A percentile compares a stretch with the other conserved stretches of the same genome.
phyloP scores from a whole-genome alignment of 2,113 vertebrate species.

The cat (Felis catus) region DNA sequence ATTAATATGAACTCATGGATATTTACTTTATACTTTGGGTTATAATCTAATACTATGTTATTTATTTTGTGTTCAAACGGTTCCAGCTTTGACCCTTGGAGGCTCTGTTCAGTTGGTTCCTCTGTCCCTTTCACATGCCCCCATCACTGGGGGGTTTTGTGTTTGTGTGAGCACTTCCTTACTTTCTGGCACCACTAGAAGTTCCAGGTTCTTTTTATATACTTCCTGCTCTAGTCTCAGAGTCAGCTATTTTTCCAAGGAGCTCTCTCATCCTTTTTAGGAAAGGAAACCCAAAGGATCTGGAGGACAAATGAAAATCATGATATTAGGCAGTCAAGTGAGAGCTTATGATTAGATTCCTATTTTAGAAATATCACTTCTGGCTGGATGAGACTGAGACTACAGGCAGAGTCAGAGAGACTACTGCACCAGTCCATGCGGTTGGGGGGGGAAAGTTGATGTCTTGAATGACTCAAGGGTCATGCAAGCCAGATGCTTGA shows the following conservation, averaged over 20 bases:
- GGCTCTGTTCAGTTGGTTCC: not conserved
- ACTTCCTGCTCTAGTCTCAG: not conserved
- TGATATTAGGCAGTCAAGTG: not conserved
- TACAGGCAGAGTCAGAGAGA: not conserved
- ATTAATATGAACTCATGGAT: not conserved
- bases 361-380: constrained; percentile 16
- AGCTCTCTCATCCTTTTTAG: not conserved
- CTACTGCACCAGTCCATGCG: not conserved
- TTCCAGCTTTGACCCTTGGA: not conserved
- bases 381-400: not conserved
- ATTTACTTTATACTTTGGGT: constrained; percentile 45
- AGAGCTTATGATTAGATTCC: not conserved
- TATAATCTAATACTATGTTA: not conserved
- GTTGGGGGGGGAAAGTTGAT: not conserved
- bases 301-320: constrained; percentile 18
- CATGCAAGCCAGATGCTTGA: not conserved
- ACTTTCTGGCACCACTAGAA: not conserved
- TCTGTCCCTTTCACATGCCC: not conserved
- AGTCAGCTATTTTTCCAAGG: not conserved
- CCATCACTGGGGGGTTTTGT: not conserved
- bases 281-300: constrained; percentile 20
- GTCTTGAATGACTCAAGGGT: not conserved
- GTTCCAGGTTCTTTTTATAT: not conserved
- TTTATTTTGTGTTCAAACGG: not conserved
- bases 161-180: not conserved